Base-by-base conservation (phyloP, 2,888 invertebrate species). In the Mellilla xanthometata region DNA sequence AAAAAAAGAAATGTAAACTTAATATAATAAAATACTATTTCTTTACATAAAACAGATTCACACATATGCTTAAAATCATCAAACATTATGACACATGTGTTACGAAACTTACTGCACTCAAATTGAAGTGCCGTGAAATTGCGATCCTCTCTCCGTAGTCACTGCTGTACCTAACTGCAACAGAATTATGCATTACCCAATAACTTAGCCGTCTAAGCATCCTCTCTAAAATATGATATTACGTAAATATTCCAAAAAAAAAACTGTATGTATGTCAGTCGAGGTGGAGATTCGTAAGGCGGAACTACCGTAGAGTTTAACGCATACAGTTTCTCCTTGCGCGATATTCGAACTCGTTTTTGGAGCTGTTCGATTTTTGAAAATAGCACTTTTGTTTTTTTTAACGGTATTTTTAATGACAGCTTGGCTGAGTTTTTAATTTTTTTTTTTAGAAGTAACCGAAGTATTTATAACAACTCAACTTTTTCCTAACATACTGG, bases 241-340 rank as follows among this genome's bases (percentile, higher is more conserved):
- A 68, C 62, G 68, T 67, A 68, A 69, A 61, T 51, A 34, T 44
- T 49, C 52, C 55, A 57, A 60, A 57, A 68, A 56, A 57, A 60
- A 57, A 68, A 62, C 52, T 58, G 56, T 49, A 48, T 41, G 34
- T 41, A 24, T 24, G 45, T 23, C 71, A 62, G 72, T 71, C 57
- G 67, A 70, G 70, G 68, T 58, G 27, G 45, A 52, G 58, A 66
- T 68, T 71, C 49, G 60, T 66, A 58, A 58, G 39, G 59, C 67
- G 66, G 61, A 60, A 52, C 50, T 49, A 32, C 39, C 36, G 46
- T 55, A 50, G 51, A 45, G 36, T 28, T 39, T 46, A 46, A 39
- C 45, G 49, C 40, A 36, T 39, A 33, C 35, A 8, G 19, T 46
- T 46, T 46, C 46, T 36, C 40, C 35, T 22, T 5, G 10, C 31